Conservation (phyloP, 2,888 invertebrate genomes). For the Herminia tarsipennalis region DNA sequence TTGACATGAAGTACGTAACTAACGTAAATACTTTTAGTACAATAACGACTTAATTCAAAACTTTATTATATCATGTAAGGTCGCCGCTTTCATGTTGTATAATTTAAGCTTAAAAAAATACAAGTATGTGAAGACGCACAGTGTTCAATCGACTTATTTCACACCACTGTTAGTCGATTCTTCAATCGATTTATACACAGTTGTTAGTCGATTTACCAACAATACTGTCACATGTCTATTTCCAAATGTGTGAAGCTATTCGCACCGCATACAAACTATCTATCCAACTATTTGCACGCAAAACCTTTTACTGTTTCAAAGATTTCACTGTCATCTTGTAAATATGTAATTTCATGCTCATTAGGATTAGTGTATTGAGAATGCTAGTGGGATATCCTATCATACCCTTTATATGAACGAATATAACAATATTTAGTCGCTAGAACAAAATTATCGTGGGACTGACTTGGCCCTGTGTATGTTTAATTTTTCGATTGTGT, state of each 20-base stretch:
- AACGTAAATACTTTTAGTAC: too few species aligned
- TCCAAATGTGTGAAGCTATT: slow-evolving; percentile 25
- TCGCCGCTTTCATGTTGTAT: slow-evolving; percentile 21
- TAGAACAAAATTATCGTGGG: slow-evolving; percentile 36
- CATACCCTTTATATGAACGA: slow-evolving; percentile 48
- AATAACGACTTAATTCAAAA: slow-evolving; percentile 1
- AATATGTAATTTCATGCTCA: slow-evolving; percentile 82
- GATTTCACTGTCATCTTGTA: slow-evolving; percentile 47
- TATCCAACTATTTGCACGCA: slow-evolving; percentile 40
- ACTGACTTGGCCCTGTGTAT: slow-evolving; percentile 46
- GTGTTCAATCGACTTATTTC: slow-evolving; percentile 2
- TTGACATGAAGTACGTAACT: too few species aligned
- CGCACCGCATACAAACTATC: slow-evolving; percentile 28
- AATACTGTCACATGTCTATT: slow-evolving; percentile 27
- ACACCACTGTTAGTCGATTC: neutral
- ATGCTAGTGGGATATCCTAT: slow-evolving; percentile 80
- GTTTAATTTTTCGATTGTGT: slow-evolving; percentile 43
- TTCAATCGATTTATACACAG: slow-evolving; percentile 19
- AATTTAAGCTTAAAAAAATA: slow-evolving; percentile 19
- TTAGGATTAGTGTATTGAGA: slow-evolving; percentile 81
- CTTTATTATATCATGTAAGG: neutral
- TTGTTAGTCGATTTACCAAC: slow-evolving; percentile 13
- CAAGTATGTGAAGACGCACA: slow-evolving; percentile 15
- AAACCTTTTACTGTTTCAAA: slow-evolving; percentile 20
- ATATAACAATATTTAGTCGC: slow-evolving; percentile 46